These are phyloP conservation scores for Drosophila picticornis DNA, from an alignment of 2,888 invertebrate species.

Conservation along the genomic window DNA sequence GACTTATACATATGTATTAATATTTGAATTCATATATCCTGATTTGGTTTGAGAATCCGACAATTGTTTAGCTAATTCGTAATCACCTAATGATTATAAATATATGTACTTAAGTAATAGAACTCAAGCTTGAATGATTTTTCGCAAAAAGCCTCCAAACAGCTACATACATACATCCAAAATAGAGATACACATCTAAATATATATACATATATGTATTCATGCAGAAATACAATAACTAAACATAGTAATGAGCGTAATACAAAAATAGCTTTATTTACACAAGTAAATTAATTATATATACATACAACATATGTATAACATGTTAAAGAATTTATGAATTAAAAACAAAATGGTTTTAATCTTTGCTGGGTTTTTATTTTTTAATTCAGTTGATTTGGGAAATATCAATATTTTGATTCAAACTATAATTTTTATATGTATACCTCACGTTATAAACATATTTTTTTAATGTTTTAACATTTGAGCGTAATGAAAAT, in stretches of 20 bases:
- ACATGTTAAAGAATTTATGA: slow-evolving; percentile 56
- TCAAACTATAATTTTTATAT: background rate
- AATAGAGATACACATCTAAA: slow-evolving; percentile 3
- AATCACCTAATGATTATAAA: background rate
- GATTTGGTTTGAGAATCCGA: background rate
- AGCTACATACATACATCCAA: background rate
- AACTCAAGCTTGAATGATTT: slow-evolving; percentile 24
- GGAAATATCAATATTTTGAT: background rate
- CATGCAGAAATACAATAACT: slow-evolving; percentile 57
- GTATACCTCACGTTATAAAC: background rate
- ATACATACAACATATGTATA: slow-evolving; percentile 41
- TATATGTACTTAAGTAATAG: slow-evolving; percentile 11
- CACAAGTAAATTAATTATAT: slow-evolving; percentile 67
- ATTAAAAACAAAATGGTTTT: slow-evolving; percentile 38
- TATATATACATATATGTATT: slow-evolving; percentile 40
- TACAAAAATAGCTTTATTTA: slow-evolving; percentile 72
- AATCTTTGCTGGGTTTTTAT: background rate
- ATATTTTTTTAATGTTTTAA: background rate
- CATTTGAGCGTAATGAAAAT: background rate
- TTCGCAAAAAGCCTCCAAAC: slow-evolving; percentile 3
- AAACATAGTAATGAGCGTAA: slow-evolving; percentile 58
- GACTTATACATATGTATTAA: slow-evolving; percentile 4
- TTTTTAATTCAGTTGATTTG: background rate
- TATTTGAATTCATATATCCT: slow-evolving; percentile 6
- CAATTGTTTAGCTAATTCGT: slow-evolving; percentile 5